Conservation (phyloP, 2,888 invertebrate species). For the Lasioglossum vierecki region DNA sequence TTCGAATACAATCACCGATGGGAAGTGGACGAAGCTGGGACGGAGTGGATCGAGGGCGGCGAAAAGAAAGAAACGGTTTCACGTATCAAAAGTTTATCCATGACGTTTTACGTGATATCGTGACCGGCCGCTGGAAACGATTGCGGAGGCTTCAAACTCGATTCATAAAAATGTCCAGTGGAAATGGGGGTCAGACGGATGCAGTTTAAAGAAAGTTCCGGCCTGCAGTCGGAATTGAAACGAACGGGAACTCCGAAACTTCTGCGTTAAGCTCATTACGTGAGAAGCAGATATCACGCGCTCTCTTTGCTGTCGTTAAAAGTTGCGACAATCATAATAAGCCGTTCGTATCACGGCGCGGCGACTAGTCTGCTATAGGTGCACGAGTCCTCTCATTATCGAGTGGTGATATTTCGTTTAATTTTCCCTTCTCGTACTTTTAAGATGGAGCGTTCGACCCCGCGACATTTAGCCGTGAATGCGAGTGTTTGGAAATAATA, state of each 20-base stretch:
- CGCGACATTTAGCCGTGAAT: neutral
- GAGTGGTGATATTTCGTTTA: conserved; percentile 43
- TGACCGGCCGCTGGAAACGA: conserved; percentile 26
- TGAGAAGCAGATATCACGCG: conserved; percentile 55
- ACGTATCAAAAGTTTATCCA: conserved; percentile 37
- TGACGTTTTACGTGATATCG: conserved; percentile 16
- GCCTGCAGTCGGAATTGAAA: conserved; percentile 50
- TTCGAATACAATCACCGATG: neutral
- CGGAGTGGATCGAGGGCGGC: neutral
- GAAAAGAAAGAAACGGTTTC: conserved; percentile 12
- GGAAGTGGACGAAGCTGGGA: neutral
- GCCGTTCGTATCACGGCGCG: conserved; percentile 40
- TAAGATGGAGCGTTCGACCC: neutral
- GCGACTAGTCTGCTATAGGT: conserved; percentile 44
- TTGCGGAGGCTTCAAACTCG: conserved; percentile 41
- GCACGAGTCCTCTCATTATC: conserved; percentile 49
- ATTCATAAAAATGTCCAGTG: conserved; percentile 58
- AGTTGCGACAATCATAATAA: conserved; percentile 61
- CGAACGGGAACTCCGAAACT: conserved; percentile 61
- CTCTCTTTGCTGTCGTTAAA: conserved; percentile 57
- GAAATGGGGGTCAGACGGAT: conserved; percentile 58
- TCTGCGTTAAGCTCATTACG: conserved; percentile 68
- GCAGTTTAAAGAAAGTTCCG: conserved; percentile 63
- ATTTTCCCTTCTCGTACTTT: conserved; percentile 33
- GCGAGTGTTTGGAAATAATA: neutral